Evolutionary conservation across 2,888 invertebrate genomes (phyloP).

Genomic region (Gari tellinella): DNA sequence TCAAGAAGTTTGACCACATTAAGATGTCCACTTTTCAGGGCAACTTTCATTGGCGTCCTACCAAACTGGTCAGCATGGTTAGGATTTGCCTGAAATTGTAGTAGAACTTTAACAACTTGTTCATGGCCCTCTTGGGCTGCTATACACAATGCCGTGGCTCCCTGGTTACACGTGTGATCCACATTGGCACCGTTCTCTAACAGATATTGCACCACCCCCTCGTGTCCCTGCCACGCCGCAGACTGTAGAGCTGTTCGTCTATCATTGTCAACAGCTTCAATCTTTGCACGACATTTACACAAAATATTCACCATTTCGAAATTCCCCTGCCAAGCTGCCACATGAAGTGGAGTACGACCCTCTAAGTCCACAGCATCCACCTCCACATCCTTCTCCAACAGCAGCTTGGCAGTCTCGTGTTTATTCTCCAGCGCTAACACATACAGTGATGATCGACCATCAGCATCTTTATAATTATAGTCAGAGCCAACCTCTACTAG

Average conservation of each 20-base stretch:
- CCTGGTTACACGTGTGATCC: conserved; percentile 96
- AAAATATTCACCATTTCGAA: conserved; percentile 95
- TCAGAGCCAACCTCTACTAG: conserved; percentile 87
- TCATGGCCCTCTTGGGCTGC: conserved; percentile 98
- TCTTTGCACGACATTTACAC: conserved; percentile 92
- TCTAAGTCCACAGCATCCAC: conserved; percentile 95
- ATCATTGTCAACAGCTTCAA: conserved; percentile 87
- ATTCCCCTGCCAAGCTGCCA: conserved; percentile 94
- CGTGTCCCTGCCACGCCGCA: conserved; percentile 98
- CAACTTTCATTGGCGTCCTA: conserved; percentile 88
- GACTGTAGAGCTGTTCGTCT: conserved; percentile 95
- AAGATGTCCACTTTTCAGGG: conserved; percentile 95
- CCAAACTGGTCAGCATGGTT: conserved; percentile 85
- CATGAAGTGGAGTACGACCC: conserved; percentile 92
- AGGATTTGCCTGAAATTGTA: conserved; percentile 85
- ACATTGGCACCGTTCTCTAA: conserved; percentile 92
- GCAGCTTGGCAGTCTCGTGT: conserved; percentile 78
- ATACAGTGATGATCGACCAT: conserved; percentile 95
- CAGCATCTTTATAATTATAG: conserved; percentile 95
- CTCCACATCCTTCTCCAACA: conserved; percentile 89
- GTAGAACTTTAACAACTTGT: conserved; percentile 91
- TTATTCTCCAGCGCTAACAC: conserved; percentile 89
- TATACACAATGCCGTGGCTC: conserved; percentile 96
- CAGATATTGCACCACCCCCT: conserved; percentile 90
- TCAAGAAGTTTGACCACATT: conserved; percentile 88